Percentiles rank a stretch among this genome's conserved stretches.
phyloP scores from a whole-genome alignment of 2,113 vertebrate species.

The Candoia aspera region DNA sequence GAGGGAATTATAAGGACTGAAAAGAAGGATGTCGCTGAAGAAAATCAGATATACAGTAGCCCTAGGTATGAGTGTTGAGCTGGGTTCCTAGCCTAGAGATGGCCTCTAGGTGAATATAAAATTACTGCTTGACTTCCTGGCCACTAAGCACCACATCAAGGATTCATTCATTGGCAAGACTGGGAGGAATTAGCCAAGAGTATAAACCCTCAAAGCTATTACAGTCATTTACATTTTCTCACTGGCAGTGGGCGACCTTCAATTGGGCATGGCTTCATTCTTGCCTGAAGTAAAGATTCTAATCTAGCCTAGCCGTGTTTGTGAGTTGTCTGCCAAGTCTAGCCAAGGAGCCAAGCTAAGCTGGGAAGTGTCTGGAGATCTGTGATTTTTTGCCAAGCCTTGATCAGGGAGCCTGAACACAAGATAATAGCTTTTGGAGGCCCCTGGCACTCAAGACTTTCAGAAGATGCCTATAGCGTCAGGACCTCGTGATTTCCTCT shows the following conservation, averaged over 20 bases:
- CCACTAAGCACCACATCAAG: not conserved
- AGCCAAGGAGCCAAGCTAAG: not conserved
- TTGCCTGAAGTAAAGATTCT: not conserved
- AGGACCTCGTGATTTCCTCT: not conserved
- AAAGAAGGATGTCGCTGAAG: not conserved
- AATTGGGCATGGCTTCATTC: not conserved
- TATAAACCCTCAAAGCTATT: not conserved
- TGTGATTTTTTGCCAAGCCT: not conserved
- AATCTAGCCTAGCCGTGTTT: not conserved
- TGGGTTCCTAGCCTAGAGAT: not conserved
- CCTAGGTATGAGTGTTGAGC: not conserved
- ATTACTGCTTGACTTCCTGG: not conserved
- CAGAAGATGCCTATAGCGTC: not conserved
- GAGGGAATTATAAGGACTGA: no score
- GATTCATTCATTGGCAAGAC: not conserved
- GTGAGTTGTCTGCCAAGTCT: not conserved
- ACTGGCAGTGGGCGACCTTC: not conserved
- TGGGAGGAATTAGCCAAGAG: not conserved
- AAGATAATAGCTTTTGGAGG: not conserved
- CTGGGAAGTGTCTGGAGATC: not conserved
- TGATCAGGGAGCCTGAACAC: not conserved
- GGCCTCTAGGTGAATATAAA: not conserved
- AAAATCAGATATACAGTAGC: not conserved
- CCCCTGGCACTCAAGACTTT: not conserved
- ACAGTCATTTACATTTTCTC: not conserved